These are phyloP conservation scores for Dendropsophus ebraccatus DNA, from an alignment of 2,113 vertebrate species.

Conservation along the genomic window DNA sequence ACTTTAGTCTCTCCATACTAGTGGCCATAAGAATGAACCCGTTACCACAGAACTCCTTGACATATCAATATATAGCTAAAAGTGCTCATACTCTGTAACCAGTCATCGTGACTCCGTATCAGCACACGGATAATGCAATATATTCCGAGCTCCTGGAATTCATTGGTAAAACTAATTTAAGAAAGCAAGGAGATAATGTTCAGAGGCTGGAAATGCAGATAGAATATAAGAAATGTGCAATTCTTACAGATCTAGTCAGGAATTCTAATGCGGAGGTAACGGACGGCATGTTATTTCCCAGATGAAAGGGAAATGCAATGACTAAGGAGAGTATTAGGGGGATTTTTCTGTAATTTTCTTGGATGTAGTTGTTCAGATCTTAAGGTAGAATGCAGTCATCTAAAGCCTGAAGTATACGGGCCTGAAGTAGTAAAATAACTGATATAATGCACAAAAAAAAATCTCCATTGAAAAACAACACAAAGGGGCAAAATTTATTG, in stretches of 20 bases:
- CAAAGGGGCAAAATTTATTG: no score
- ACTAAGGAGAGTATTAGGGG: neutral
- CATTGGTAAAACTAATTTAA: slow-evolving; percentile 6
- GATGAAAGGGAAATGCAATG: slow-evolving; percentile 23
- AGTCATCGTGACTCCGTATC: neutral
- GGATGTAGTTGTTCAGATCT: neutral
- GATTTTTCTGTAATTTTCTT: neutral
- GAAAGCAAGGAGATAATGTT: slow-evolving; percentile 8
- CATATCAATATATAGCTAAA: neutral
- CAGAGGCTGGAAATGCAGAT: neutral
- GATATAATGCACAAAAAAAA: neutral
- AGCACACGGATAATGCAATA: neutral
- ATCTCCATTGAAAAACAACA: no score
- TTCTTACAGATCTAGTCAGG: neutral
- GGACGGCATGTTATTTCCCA: slow-evolving; percentile 33
- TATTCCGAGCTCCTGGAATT: neutral
- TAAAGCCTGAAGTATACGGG: neutral
- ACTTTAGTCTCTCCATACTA: no score
- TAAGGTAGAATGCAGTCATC: neutral
- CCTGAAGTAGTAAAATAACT: neutral
- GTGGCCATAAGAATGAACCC: neutral
- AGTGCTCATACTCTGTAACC: neutral
- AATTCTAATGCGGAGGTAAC: slow-evolving; percentile 31
- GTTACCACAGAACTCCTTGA: neutral
- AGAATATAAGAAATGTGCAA: neutral